Percentiles rank a stretch among this genome's conserved stretches.
Evolutionary conservation across 1,140 invertebrate species (phyloP).

Genomic region (Trinorchestia longiramus): DNA sequence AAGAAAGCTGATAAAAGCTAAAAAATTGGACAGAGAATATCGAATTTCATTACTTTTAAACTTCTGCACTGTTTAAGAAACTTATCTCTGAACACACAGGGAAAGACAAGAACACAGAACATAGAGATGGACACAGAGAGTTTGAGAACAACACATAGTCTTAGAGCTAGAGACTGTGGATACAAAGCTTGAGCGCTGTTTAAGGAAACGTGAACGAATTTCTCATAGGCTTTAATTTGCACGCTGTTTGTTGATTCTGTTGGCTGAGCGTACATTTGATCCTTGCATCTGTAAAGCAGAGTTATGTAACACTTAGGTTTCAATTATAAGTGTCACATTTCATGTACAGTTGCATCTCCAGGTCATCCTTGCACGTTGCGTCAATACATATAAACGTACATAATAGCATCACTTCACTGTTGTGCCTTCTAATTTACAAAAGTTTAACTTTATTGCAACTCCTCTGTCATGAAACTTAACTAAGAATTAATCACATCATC

Average conservation of each 20-base stretch:
- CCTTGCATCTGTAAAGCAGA: neutral
- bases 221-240: neutral
- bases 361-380: no score
- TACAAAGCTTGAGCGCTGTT: conserved; percentile 23
- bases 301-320: no score
- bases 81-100: conserved; percentile 23
- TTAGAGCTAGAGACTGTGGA: conserved; percentile 34
- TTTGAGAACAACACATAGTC: conserved; percentile 1
- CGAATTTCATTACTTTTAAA: neutral
- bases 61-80: neutral
- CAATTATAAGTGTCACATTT: no score
- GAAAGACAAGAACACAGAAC: conserved; percentile 38
- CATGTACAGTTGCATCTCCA: no score
- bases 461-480: no score
- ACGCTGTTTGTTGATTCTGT: neutral
- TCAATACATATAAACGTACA: neutral
- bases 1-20: neutral
- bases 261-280: neutral
- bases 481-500: neutral
- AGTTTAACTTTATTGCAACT: no score
- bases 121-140: conserved; percentile 5
- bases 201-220: neutral
- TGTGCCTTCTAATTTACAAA: no score
- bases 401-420: neutral
- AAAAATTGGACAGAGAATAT: neutral